These are phyloP conservation scores for Scaptodrosophila lebanonensis DNA, from an alignment of 1,140 invertebrate species.

Conservation along the genomic window DNA sequence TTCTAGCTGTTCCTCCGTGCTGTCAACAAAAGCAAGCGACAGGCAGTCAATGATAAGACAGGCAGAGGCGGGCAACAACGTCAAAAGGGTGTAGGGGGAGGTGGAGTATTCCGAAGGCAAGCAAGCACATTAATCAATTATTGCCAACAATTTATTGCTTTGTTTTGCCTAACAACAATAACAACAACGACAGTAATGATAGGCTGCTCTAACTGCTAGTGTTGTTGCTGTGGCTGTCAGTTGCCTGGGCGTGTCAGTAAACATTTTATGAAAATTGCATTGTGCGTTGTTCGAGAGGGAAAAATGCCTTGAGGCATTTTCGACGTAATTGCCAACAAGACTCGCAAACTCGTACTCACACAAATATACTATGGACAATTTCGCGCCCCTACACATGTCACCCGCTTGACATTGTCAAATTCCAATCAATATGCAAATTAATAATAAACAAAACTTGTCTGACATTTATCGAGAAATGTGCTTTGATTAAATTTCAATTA, in stretches of 20 bases:
- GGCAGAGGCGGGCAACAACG: neutral
- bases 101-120: neutral
- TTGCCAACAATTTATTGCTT: slow-evolving; percentile 61
- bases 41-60: slow-evolving; percentile 16
- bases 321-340: slow-evolving; percentile 34
- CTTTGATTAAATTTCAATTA: slow-evolving; percentile 50
- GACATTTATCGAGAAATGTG: slow-evolving; percentile 39
- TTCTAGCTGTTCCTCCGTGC: slow-evolving; percentile 27
- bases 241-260: slow-evolving; percentile 24
- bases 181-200: slow-evolving; percentile 9
- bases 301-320: slow-evolving; percentile 30
- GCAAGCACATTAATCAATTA: slow-evolving; percentile 60
- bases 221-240: too few species aligned
- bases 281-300: slow-evolving; percentile 28
- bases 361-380: slow-evolving; percentile 52
- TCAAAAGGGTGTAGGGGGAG: neutral
- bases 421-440: slow-evolving; percentile 73
- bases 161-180: slow-evolving; percentile 25
- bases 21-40: slow-evolving; percentile 33
- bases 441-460: slow-evolving; percentile 69
- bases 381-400: slow-evolving; percentile 56
- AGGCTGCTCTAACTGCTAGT: neutral
- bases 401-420: slow-evolving; percentile 52
- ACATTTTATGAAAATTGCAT: slow-evolving; percentile 52
- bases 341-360: too few species aligned